Evolutionary conservation across 2,113 vertebrate species (phyloP).

Genomic region (Saguinus midas): DNA sequence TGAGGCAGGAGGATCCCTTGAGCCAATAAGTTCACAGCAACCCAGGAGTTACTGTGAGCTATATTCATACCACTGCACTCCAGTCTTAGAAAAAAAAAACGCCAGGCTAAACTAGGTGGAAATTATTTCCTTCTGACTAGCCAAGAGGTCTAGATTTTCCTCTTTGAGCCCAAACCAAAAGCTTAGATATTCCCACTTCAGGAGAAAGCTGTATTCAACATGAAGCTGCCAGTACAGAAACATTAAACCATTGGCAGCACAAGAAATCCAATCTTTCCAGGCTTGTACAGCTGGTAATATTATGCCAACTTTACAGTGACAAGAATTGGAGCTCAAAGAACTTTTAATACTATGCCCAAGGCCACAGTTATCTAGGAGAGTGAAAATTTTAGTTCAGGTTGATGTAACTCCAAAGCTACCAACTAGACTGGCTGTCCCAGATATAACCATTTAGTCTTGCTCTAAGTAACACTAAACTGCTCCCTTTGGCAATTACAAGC

Average conservation of each 20-base stretch:
- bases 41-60: too few species aligned
- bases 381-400: not conserved
- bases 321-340: not conserved
- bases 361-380: not conserved
- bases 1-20: too few species aligned
- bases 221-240: not conserved
- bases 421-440: not conserved
- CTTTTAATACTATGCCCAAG: not conserved
- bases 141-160: not conserved
- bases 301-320: not conserved
- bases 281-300: not conserved
- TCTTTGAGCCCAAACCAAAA: not conserved
- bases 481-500: not conserved
- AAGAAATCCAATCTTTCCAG: not conserved
- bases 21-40: too few species aligned
- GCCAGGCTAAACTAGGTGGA: not conserved
- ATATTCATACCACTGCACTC: too few species aligned
- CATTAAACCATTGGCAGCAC: not conserved
- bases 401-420: not conserved
- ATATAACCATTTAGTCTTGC: not conserved
- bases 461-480: not conserved
- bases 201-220: not conserved
- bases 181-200: not conserved
- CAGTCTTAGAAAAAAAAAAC: not conserved
- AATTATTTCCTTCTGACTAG: not conserved